A percentile compares a stretch with the other conserved stretches of the same genome.
Evolutionary conservation across 2,797 vertebrate species (phyloP).

Genomic region (Lithobates pipiens): DNA sequence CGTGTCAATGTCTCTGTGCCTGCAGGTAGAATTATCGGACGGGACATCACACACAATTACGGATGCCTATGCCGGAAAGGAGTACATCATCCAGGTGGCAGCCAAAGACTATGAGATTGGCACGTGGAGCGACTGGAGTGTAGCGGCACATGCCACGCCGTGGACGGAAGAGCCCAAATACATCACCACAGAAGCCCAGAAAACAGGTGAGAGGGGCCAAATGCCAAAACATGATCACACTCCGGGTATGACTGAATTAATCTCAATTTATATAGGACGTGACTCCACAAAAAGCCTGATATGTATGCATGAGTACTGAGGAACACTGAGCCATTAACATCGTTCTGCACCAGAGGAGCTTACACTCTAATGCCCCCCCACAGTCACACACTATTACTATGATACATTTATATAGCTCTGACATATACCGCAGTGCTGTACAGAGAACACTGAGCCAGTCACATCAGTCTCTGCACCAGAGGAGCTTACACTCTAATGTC

Average conservation of each 20-base stretch:
- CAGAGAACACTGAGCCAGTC: no score
- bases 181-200: slow-evolving; percentile 88
- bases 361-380: not conserved
- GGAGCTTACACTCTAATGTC: not conserved
- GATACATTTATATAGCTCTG: no score
- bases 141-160: slow-evolving; percentile 92
- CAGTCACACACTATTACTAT: no score
- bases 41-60: slow-evolving; percentile 94
- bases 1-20: not conserved
- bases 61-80: slow-evolving; percentile 92
- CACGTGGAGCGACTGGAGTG: slow-evolving; percentile 98
- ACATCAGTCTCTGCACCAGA: no score
- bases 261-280: no score
- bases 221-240: not conserved
- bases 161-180: slow-evolving; percentile 92
- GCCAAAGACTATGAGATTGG: slow-evolving; percentile 97
- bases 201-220: slow-evolving; percentile 69
- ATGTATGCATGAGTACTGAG: no score
- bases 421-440: no score
- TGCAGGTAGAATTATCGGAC: slow-evolving; percentile 92
- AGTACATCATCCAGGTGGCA: slow-evolving; percentile 98
- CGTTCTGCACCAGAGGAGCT: not conserved
- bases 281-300: no score
- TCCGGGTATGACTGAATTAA: no score
- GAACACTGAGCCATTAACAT: not conserved